phyloP scores from a whole-genome alignment of 2,888 invertebrate species.

The Mimumesa dahlbomi region DNA sequence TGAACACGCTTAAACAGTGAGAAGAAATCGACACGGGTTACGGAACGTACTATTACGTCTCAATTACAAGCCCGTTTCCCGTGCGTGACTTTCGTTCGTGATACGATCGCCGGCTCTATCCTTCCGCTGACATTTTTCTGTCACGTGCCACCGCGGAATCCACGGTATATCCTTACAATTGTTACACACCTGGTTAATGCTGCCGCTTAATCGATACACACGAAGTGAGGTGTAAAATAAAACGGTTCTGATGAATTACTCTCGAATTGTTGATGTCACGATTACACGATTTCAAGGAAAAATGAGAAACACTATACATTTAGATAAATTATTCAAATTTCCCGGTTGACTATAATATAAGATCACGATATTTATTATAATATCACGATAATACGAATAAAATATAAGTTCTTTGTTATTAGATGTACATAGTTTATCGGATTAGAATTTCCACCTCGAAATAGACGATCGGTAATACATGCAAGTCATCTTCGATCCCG shows the following conservation, averaged over 20 bases:
- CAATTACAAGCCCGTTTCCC: slow-evolving; percentile 13
- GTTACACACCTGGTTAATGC: slow-evolving; percentile 25
- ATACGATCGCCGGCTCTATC: slow-evolving; percentile 27
- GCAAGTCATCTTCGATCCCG: no score
- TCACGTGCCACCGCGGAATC: slow-evolving; percentile 25
- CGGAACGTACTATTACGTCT: slow-evolving; percentile 13
- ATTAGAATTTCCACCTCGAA: no score
- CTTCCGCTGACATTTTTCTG: slow-evolving; percentile 20
- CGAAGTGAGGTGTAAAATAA: no score
- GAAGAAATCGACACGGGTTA: not conserved
- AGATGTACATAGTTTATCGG: no score
- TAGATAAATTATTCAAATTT: no score
- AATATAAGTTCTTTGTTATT: no score
- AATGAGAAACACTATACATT: no score
- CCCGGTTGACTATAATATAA: no score
- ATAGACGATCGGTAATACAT: no score
- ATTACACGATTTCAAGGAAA: not conserved
- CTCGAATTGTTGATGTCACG: not conserved
- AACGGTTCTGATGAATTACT: no score
- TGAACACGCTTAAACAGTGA: not conserved
- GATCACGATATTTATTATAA: no score
- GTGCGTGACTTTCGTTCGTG: slow-evolving; percentile 31
- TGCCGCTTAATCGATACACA: slow-evolving; percentile 28
- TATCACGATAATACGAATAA: no score
- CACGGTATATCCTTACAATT: slow-evolving; percentile 23